A percentile compares a stretch with the other conserved stretches of the same genome.
phyloP scores from a whole-genome alignment of 53 echinoderm and acorn worm genomes.

The Pentamera pediparva region DNA sequence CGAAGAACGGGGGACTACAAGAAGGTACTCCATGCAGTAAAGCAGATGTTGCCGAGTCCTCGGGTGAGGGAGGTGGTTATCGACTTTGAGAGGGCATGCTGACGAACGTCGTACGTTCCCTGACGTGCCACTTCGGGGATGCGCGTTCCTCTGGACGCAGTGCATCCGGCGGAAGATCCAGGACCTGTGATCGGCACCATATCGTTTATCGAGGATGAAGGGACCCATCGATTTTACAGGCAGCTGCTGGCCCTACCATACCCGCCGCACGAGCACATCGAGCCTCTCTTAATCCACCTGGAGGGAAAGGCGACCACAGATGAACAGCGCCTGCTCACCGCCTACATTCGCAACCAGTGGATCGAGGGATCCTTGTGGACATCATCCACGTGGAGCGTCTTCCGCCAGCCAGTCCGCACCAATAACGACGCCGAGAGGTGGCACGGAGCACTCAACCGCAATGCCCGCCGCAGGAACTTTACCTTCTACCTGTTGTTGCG shows the following conservation, averaged over 20 bases:
- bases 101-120: conserved; percentile 16
- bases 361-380: conserved; percentile 20
- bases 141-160: conserved; percentile 31
- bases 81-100: conserved; percentile 42
- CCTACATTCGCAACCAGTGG: conserved; percentile 24
- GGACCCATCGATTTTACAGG: conserved; percentile 1
- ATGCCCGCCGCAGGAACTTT: not conserved
- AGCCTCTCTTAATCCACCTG: conserved; percentile 20
- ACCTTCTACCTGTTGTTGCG: conserved; percentile 2
- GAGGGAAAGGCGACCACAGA: not conserved
- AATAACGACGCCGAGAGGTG: conserved; percentile 41
- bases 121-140: conserved; percentile 19
- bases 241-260: conserved; percentile 26
- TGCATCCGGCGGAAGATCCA: conserved; percentile 33
- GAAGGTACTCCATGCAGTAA: too few species aligned
- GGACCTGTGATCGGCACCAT: conserved; percentile 8
- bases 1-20: too few species aligned
- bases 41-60: too few species aligned
- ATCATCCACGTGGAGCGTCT: conserved; percentile 10
- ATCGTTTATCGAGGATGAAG: conserved; percentile 6
- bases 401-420: conserved; percentile 16
- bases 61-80: conserved; percentile 24
- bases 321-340: not conserved
- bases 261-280: conserved; percentile 20
- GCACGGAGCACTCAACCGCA: conserved; percentile 28